Conservation (phyloP, 2,888 invertebrate species). For the Labia minor region DNA sequence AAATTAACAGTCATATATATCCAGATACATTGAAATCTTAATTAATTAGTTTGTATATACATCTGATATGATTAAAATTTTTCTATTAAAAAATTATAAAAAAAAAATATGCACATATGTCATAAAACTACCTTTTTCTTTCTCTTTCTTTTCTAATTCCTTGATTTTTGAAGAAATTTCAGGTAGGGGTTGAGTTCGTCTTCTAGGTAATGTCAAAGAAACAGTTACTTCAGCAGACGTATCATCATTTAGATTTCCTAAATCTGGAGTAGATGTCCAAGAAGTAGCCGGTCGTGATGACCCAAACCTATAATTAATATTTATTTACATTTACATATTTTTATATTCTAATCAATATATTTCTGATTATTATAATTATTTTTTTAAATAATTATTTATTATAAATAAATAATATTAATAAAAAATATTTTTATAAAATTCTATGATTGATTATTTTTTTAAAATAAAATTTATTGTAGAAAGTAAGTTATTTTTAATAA, state of each 20-base stretch:
- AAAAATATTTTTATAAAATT: too few relatives aligned
- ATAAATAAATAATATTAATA: too few relatives aligned
- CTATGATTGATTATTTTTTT: too few relatives aligned
- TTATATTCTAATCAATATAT: too few relatives aligned
- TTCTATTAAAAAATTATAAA: not conserved
- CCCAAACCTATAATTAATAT: slow-evolving; percentile 26
- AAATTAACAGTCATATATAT: too few relatives aligned
- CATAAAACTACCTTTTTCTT: not conserved
- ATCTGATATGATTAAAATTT: not conserved
- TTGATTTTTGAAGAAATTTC: slow-evolving; percentile 43
- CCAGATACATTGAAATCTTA: too few relatives aligned
- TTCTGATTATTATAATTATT: too few relatives aligned
- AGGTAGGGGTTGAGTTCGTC: slow-evolving; percentile 51
- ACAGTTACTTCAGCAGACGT: slow-evolving; percentile 53
- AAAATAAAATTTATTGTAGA: too few relatives aligned
- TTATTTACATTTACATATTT: not conserved
- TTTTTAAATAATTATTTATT: too few relatives aligned
- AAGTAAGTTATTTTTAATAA: too few relatives aligned
- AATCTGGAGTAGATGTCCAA: slow-evolving; percentile 76
- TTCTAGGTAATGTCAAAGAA: slow-evolving; percentile 55
- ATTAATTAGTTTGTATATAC: too few relatives aligned
- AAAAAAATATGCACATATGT: too few relatives aligned
- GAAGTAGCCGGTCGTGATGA: slow-evolving; percentile 38
- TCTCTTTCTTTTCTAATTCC: slow-evolving; percentile 35
- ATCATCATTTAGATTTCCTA: slow-evolving; percentile 51